A percentile compares a stretch with the other conserved stretches of the same genome.
These are phyloP conservation scores for Habrosyne pyritoides DNA, from an alignment of 2,888 invertebrate species.

Conservation along the genomic window DNA sequence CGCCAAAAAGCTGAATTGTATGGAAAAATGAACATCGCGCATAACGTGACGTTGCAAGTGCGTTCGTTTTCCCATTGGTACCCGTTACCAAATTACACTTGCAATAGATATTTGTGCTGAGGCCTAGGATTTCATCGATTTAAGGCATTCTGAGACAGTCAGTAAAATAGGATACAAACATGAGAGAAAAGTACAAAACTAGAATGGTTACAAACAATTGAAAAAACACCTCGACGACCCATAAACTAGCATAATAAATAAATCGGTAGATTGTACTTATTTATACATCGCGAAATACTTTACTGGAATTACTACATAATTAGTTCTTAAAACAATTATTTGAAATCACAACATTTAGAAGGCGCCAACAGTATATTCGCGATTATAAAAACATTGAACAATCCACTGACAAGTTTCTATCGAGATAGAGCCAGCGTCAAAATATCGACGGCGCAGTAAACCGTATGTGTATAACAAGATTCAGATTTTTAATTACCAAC, in stretches of 20 bases:
- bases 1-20: too few relatives aligned
- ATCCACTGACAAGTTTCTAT: neutral
- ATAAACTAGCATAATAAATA: conserved; percentile 1
- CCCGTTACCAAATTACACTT: too few relatives aligned
- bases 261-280: neutral
- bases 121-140: neutral
- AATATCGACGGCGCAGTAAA: neutral
- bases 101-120: too few relatives aligned
- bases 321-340: neutral
- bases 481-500: too few relatives aligned
- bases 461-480: too few relatives aligned
- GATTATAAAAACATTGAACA: neutral
- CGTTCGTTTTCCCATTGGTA: too few relatives aligned
- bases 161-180: neutral
- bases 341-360: neutral
- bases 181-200: neutral
- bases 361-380: neutral
- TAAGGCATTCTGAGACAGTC: neutral
- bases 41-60: too few relatives aligned
- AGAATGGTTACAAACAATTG: neutral
- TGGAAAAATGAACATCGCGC: too few relatives aligned
- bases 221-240: neutral
- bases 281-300: conserved; percentile 4
- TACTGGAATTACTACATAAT: neutral
- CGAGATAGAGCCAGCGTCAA: neutral